Evolutionary conservation across 1,140 invertebrate species (phyloP).

Genomic region (Palaemon carinicauda): DNA sequence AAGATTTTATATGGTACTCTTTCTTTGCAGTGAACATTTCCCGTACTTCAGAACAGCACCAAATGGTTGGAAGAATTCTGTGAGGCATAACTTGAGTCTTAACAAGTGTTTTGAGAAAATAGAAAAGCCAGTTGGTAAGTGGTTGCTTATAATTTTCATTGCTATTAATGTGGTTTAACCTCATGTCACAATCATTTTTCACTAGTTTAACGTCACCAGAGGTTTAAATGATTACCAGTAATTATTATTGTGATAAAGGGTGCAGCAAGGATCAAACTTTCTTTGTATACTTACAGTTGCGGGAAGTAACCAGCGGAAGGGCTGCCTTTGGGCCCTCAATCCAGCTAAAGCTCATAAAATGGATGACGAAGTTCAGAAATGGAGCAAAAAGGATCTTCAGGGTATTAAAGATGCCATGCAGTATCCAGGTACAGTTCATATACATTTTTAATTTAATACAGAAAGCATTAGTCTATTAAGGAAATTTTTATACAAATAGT

Average conservation of each 20-base stretch:
- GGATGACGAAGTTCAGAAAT: slow-evolving; percentile 97
- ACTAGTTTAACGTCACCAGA: background rate
- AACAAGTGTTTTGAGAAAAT: slow-evolving; percentile 99
- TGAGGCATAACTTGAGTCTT: slow-evolving; percentile 92
- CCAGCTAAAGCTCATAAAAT: slow-evolving; percentile 93
- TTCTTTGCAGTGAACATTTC: slow-evolving; percentile 87
- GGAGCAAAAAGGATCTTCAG: slow-evolving; percentile 90
- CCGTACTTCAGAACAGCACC: slow-evolving; percentile 97
- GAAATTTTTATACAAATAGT: background rate
- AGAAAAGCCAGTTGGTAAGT: slow-evolving; percentile 76
- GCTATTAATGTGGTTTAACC: background rate
- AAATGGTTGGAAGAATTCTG: slow-evolving; percentile 97
- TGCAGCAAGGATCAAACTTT: background rate
- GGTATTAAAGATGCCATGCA: slow-evolving; percentile 89
- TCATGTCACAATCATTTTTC: no score
- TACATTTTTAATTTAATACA: background rate
- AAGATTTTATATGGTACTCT: slow-evolving; percentile 41
- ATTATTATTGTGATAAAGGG: background rate
- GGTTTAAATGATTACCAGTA: background rate
- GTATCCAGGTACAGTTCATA: slow-evolving; percentile 74
- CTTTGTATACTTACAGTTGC: slow-evolving; percentile 33
- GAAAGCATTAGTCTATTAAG: background rate
- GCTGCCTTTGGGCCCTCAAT: slow-evolving; percentile 96
- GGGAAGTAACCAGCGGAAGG: slow-evolving; percentile 66
- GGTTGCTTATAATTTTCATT: background rate